Evolutionary conservation across 2,113 vertebrate genomes (phyloP), one percentile per base, ranked within the genome.

Genomic region (Andinoacara biseriatus): DNA sequence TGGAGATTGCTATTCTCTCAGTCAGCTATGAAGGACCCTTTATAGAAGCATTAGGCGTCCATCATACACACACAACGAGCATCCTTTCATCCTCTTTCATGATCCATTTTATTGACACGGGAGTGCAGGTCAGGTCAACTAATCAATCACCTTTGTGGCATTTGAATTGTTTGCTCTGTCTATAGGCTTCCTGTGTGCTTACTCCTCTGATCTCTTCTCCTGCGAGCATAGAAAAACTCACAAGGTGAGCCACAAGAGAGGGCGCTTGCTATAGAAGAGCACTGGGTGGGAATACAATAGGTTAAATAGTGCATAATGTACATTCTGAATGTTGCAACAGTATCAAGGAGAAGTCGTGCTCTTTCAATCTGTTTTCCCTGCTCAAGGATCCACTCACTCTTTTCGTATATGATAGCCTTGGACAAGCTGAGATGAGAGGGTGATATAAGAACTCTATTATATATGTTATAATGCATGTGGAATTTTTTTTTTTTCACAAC

Each of bases 111-210:
- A 91, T 93, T 91, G 92, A 93, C 62, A 81, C 78, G 35, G 77
- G 76, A 84, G 80, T 81, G 72, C 57, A 14, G 89, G 86, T 89
- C 90, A 87, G 90, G 91, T 86, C 88, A 89, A 76, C 89, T 92
- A 93, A 94, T 94, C 92, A 93, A 94, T 94, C 87, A 85, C 83
- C 87, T 46, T 76, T 5, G 49, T 93, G 94, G 89, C 92, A 93
- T 94, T 93, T 94, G 90, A 89, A 91, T 89, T 85, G 89, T 80
- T 84, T 89, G 85, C 81, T 88, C 31, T 58, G 81, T 86, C 88
- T 79, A 86, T 88, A 69, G 86, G 88, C 67, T 87, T 84, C 86
- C 86, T 86, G 81, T 76, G 63, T 77, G 17, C 85, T 85, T n/a
- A 67, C 67, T 83, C 65, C 62, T 93, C 87, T 93, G 90, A 91